A percentile compares a stretch with the other conserved stretches of the same genome.
phyloP scores from a whole-genome alignment of 37 sponge, comb jelly and placozoan species.

The Mnemiopsis leidyi region DNA sequence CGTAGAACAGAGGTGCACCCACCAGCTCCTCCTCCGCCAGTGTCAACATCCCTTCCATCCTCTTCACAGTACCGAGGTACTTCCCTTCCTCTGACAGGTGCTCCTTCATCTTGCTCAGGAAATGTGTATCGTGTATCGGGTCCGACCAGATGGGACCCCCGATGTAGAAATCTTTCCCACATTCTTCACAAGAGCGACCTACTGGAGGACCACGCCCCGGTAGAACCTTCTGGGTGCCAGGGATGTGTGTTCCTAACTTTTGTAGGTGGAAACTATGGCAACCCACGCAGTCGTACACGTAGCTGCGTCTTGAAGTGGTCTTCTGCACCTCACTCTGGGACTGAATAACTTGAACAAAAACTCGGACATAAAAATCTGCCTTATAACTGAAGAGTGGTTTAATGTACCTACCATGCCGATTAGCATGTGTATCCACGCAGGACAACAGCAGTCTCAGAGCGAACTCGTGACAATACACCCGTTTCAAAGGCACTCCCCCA shows the following conservation, averaged over 20 bases:
- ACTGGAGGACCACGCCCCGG: slow-evolving; percentile 53
- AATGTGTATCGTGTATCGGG: slow-evolving; percentile 84
- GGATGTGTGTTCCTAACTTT: slow-evolving; percentile 19
- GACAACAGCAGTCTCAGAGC: slow-evolving; percentile 29
- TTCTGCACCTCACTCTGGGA: slow-evolving; percentile 66
- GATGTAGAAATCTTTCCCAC: slow-evolving; percentile 67
- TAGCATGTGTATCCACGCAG: slow-evolving; percentile 25
- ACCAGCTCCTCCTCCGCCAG: slow-evolving; percentile 88
- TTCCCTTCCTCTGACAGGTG: slow-evolving; percentile 3
- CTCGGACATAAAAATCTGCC: slow-evolving; percentile 42
- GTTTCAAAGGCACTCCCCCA: slow-evolving; percentile 25
- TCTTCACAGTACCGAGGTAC: slow-evolving; percentile 64
- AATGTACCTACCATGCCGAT: slow-evolving; percentile 13
- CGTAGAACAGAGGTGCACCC: slow-evolving; percentile 84
- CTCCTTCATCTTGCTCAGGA: slow-evolving; percentile 73
- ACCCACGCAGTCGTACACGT: slow-evolving; percentile 88
- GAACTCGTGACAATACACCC: slow-evolving; percentile 33
- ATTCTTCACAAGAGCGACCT: neutral
- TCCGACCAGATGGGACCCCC: slow-evolving; percentile 96
- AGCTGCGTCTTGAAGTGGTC: slow-evolving; percentile 73
- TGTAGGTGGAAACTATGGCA: slow-evolving; percentile 90
- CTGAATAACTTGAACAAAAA: slow-evolving; percentile 23
- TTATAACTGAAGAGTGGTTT: slow-evolving; percentile 29
- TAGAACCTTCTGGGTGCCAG: neutral
- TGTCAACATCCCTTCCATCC: slow-evolving; percentile 84